Evolutionary conservation across 1,140 invertebrate species (phyloP).

Genomic region (Drosophila chauvacae): DNA sequence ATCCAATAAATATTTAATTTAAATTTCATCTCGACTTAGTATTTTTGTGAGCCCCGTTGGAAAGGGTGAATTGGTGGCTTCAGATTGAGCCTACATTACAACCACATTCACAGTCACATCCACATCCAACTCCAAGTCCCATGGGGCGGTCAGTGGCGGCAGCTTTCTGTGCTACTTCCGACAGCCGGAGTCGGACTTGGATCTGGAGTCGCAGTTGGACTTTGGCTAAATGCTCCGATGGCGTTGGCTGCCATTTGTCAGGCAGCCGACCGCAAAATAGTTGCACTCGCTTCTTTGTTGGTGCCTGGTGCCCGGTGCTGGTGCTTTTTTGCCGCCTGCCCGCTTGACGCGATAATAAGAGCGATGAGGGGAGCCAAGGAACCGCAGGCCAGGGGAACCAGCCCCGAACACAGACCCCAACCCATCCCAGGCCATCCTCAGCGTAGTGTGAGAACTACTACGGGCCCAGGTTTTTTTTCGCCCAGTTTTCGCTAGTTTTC

Average conservation of each 20-base stretch:
- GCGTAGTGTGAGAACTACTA: conserved; percentile 71
- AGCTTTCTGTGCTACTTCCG: conserved; percentile 49
- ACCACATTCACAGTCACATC: conserved; percentile 6
- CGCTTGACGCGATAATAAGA: conserved; percentile 81
- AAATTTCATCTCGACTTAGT: not conserved
- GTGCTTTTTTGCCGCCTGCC: conserved; percentile 20
- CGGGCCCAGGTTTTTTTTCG: conserved; percentile 13
- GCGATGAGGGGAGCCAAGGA: conserved; percentile 74
- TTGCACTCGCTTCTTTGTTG: conserved; percentile 63
- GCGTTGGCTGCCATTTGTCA: conserved; percentile 80
- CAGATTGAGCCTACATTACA: conserved; percentile 36
- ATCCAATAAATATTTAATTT: not conserved
- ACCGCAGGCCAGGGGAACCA: conserved; percentile 35
- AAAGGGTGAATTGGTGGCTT: conserved; percentile 2
- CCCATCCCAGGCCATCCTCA: conserved; percentile 29
- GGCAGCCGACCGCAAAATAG: conserved; percentile 79
- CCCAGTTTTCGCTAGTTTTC: conserved; percentile 62
- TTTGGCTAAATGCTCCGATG: conserved; percentile 77
- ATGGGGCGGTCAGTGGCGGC: conserved; percentile 42
- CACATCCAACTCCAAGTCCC: conserved; percentile 14
- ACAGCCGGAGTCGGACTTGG: conserved; percentile 20
- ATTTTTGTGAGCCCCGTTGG: not conserved
- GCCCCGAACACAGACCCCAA: conserved; percentile 28
- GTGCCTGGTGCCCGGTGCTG: conserved; percentile 27
- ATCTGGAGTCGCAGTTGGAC: conserved; percentile 54